Base-by-base conservation (phyloP, 2,888 invertebrate species). In the Scaptomyza parva region DNA sequence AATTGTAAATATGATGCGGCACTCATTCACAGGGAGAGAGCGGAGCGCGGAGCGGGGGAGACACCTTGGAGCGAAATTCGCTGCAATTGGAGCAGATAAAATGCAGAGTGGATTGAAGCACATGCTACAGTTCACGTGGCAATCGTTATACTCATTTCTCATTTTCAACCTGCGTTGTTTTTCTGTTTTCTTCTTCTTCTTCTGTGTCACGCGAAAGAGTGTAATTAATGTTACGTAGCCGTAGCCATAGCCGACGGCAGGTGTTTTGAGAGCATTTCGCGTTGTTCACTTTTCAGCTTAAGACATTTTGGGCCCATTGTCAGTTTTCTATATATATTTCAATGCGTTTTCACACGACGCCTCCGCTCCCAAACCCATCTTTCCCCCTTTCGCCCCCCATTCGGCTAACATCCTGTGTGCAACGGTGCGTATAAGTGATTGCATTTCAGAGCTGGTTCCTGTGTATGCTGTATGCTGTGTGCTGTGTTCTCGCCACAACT, bases 41-140 rank as follows among this genome's bases (percentile, higher is more conserved):
- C n/a, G n/a, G n/a, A n/a, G n/a, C n/a, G n/a, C n/a, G n/a, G n/a
- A n/a, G n/a, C n/a, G n/a, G n/a, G n/a, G n/a, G n/a, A n/a, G n/a
- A n/a, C 60, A 26, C 52, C 48, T 37, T 4, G 17, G 35, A 41
- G 69, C 60, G 66, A 37, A 37, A 9, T 12, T 44, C 85, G 82
- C 85, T 84, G 84, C 86, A 84, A 84, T 71, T 86, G 86, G 84
- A 81, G 86, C 86, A 86, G 74, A 86, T 72, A 76, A 86, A 83
- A 78, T 81, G 78, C 76, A 78, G 63, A 62, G 53, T 52, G 55
- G 50, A n/a, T n/a, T n/a, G n/a, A n/a, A 41, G 63, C 65, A 65
- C 50, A 68, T 8, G 37, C 37, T 17, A 28, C 53, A 80, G 70
- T 78, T 77, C 66, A 76, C 64, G 35, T 80, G 79, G 81, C 62